Conservation (phyloP, 2,113 vertebrate species). For the Engraulis encrasicolus region DNA sequence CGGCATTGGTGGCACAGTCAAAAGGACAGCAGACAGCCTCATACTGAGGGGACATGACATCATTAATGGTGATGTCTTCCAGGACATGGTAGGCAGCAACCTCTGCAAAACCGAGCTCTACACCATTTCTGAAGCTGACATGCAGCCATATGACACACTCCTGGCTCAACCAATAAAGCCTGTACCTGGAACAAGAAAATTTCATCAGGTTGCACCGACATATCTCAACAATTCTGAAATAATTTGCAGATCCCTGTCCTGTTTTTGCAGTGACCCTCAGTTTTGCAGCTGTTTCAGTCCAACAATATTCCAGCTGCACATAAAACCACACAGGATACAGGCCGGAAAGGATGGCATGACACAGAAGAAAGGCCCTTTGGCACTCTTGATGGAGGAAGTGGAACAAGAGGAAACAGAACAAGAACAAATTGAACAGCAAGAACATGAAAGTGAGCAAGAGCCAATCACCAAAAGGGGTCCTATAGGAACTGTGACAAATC, state of each 20-base stretch:
- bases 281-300: background rate
- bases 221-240: too few relatives aligned
- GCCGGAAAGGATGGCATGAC: slow-evolving; percentile 19
- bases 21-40: slow-evolving; percentile 33
- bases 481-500: slow-evolving; percentile 9
- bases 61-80: slow-evolving; percentile 29
- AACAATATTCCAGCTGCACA: background rate
- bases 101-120: slow-evolving; percentile 20
- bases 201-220: slow-evolving; percentile 37
- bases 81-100: background rate
- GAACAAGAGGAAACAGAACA: slow-evolving; percentile 2
- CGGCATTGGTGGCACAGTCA: slow-evolving; percentile 39
- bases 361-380: slow-evolving; percentile 34
- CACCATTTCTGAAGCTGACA: slow-evolving; percentile 12
- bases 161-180: too few relatives aligned
- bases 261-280: background rate
- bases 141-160: background rate
- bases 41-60: slow-evolving; percentile 35
- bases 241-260: slow-evolving; percentile 11
- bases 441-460: slow-evolving; percentile 2
- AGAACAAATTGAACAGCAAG: background rate
- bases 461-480: background rate
- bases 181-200: slow-evolving; percentile 20
- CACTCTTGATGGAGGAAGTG: slow-evolving; percentile 34
- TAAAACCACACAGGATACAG: slow-evolving; percentile 12